phyloP scores from a whole-genome alignment of 2,797 vertebrate genomes.

The Pteronotus mesoamericanus region DNA sequence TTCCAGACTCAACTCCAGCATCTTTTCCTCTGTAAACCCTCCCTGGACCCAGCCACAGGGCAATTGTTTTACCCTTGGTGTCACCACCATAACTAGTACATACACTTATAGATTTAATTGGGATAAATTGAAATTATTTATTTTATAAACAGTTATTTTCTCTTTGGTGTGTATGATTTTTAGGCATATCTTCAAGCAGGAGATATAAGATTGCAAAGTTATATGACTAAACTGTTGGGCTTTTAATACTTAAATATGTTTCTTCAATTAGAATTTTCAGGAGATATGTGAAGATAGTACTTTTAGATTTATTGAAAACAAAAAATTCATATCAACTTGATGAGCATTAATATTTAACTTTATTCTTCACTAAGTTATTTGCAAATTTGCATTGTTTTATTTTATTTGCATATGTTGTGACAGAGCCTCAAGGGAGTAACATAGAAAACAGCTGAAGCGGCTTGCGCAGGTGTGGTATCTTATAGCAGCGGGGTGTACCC shows the following conservation, averaged over 20 bases:
- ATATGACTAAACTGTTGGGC: neutral
- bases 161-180: neutral
- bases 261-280: constrained; percentile 3
- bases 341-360: constrained; percentile 22
- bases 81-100: neutral
- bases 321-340: neutral
- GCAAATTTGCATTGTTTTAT: neutral
- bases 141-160: neutral
- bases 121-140: neutral
- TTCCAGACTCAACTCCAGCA: neutral
- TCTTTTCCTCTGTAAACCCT: neutral
- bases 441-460: neutral
- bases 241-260: neutral
- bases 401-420: constrained; percentile 7
- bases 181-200: neutral
- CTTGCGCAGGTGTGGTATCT: neutral
- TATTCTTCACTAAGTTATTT: neutral
- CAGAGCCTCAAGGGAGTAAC: neutral
- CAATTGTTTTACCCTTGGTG: neutral
- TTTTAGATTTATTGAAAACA: constrained; percentile 15
- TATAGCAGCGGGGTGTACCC: neutral
- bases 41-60: neutral
- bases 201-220: neutral
- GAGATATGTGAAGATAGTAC: neutral
- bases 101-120: neutral